Base-by-base conservation (phyloP, 2,113 vertebrate species). In the Symphodus melops region DNA sequence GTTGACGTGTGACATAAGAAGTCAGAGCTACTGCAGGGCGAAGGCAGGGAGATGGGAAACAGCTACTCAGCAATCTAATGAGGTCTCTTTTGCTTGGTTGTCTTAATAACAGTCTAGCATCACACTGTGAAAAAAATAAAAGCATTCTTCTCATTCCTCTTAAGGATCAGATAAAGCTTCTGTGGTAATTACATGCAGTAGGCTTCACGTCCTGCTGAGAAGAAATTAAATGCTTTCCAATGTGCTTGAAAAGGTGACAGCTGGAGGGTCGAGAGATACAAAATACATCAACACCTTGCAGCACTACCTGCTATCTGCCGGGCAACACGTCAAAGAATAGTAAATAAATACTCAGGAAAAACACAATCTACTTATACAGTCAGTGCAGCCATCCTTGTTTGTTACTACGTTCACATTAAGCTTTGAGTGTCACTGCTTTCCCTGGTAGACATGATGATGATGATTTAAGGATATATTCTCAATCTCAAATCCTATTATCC, bases 41-140 rank as follows among this genome's bases (percentile, higher is more conserved):
- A 21, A 36, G 48, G 44, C 44, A 66, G 67, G 71, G 58, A 66
- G 75, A 68, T 59, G 56, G 51, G 28, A 42, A 75, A 75, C 54
- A 83, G 79, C 68, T 51, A 63, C 67, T 85, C 39, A 0, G 66
- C 66, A 33, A 53, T 12, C 82, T 86, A 79, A 83, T 80, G 66
- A 87, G 75, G 21, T 71, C 54, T 68, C 55, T 75, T 51, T 61
- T 55, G 59, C 28, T 41, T 71, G 80, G 36, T 68, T 68, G 63
- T 69, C 68, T 69, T 69, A 63, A 75, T 61, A 80, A 67, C 36
- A 67, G 54, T 36, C 41, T 21, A 25, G 58, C 17, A 25, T 56
- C 25, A 56, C 12, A 48, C 44, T 58, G 64, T n/a, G 55, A 28
- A 76, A 37, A 83, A 58, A 57, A 20, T n/a, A 51, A n/a, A 52